Base-by-base conservation (phyloP, 2,113 vertebrate genomes). In the Nyctibius bracteatus region DNA sequence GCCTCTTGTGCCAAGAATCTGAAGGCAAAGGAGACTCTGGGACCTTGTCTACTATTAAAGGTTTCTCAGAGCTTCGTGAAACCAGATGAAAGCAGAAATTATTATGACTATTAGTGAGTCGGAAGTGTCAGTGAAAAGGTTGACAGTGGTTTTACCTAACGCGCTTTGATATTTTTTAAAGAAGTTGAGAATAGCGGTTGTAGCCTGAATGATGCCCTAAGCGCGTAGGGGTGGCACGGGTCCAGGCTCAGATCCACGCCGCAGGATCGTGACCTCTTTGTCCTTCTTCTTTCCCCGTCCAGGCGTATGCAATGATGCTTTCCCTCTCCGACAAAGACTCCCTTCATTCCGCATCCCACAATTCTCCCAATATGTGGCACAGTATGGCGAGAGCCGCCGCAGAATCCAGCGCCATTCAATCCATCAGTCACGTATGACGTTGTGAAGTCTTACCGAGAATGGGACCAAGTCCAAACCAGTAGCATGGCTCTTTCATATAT, bases 241-340 rank as follows among this genome's bases (percentile, higher is more conserved):
- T 73, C 81, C 72, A 25, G 24, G 75, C 84, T 77, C 46, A 28
- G 79, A 39, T 49, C n/a, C 1, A 0, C 1, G 1, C 57, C 1
- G 0, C 1, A 0, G 79, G 37, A 72, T 4, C 1, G 1, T 95
- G 61, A 93, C 91, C 80, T 80, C 57, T n/a, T 27, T 78, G 55
- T 96, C 75, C 95, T 71, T 15, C 57, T 96, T 73, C 46, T 93
- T 84, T 71, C 94, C 82, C 92, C 19, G 0, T 41, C 23, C 92
- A 99, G 99, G 99, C 99, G 0, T 99, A 99, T 11, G 99, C 99
- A 92, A 99, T 99, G 99, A 99, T 99, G 99, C 97, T 99, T 91
- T 99, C 99, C 63, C 97, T 99, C 96, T 98, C 99, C 4, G 99
- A 99, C 94, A 99, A 99, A 98, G 99, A 99, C 96, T 98, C 99